Evolutionary conservation across 2,113 vertebrate species (phyloP), one percentile per base, ranked within the genome.

Genomic region (Cepphus grylle): DNA sequence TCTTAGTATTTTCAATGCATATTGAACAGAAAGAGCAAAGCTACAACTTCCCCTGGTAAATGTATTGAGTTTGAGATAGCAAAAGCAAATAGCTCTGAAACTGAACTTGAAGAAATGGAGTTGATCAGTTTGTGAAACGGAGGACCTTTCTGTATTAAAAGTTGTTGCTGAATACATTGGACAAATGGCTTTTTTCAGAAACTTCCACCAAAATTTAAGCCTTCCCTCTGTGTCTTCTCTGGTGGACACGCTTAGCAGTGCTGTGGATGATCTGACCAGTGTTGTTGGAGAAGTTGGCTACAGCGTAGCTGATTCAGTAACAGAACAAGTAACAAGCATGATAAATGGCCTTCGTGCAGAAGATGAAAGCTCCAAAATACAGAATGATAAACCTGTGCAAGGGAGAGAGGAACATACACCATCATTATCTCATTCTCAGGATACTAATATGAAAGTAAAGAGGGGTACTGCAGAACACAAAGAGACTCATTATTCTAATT

Each of bases 111-210:
- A 93, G 53, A 52, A 85, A 58, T 61, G n/a, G 65, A 92, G 45
- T 19, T 93, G 81, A 72, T 96, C 66, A 9, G 45, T 95, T 91
- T 50, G 49, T 95, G 95, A 94, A 97, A 55, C 17, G 10, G 81
- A 96, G 87, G 42, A 93, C 66, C 14, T 65, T 50, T 70, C 15
- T 38, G 32, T 61, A 8, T 83, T 43, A 38, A 43, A 78, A 61
- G 30, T 55, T 96, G 79, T 26, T 40, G 69, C 85, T 63, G 94
- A 69, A 17, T 52, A 94, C 77, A 49, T 93, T 77, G 93, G 84
- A 96, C 26, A 97, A 90, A 99, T 99, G 99, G 98, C 99, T 0
- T 99, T 99, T 98, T 99, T 99, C 97, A 99, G 98, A 97, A 99
- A 93, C 96, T 98, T 99, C 89, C 99, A 99, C 65, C 98, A 98